Base-by-base conservation (phyloP, 2,888 invertebrate species). In the Uloborus plumipes region DNA sequence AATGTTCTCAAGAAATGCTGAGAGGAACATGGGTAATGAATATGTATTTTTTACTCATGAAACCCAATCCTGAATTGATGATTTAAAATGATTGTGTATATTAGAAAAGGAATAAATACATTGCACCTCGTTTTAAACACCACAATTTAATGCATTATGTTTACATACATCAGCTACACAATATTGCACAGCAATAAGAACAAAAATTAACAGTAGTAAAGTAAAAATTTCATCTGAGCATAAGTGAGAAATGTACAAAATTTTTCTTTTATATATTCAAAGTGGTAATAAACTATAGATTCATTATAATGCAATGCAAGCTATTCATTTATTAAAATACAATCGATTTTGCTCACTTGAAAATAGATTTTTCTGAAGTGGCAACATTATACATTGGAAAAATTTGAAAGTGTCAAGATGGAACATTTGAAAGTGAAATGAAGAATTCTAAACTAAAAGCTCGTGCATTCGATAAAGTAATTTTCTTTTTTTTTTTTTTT, bases 391-490 rank as follows among this genome's bases (percentile, higher is more conserved):
- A 70, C 72, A 66, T 64, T 70, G 74, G 69, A 81, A 71, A 65
- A 69, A 70, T 75, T 78, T 80, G 47, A 79, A 80, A 80, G 80
- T 81, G 74, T 74, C 64, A 70, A 81, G 74, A 81, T 80, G 80
- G 80, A 81, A 74, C 74, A 74, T 81, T 81, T 80, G 67, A 39
- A 20, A 75, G 65, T 81, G 74, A 70, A 81, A 81, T 81, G 80
- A 81, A 81, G 73, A 81, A 74, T 70, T 69, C 80, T 81, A 81
- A 81, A 81, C 80, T 81, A 81, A 81, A 81, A 81, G 80, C 80
- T 81, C 80, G 80, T 81, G 80, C 80, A 75, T 74, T 75, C 69
- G 62, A 81, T 53, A 81, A 81, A 81, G 74, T 74, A 81, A 75
- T 74, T 74, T n/a, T n/a, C n/a, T n/a, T n/a, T n/a, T n/a, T n/a